A percentile compares a stretch with the other conserved stretches of the same genome.
Conservation (phyloP, 2,113 vertebrate genomes). For the Alethe castanea region DNA sequence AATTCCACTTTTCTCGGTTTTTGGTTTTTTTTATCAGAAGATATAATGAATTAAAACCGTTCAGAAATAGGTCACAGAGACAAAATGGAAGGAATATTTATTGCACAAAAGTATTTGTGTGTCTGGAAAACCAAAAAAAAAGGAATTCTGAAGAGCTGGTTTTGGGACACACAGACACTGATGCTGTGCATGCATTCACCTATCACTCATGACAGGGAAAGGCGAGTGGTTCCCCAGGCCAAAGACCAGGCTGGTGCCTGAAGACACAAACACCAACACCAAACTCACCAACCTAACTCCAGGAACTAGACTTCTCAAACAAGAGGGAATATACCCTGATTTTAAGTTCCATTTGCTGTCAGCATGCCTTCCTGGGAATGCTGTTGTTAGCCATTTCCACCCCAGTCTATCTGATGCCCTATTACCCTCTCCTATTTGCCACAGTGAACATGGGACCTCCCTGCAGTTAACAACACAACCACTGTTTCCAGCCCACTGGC, state of each 20-base stretch:
- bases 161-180: neutral
- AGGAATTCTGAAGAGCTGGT: neutral
- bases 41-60: neutral
- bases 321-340: neutral
- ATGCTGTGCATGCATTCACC: neutral
- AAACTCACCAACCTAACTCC: neutral
- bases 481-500: neutral
- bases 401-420: neutral
- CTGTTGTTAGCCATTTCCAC: neutral
- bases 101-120: neutral
- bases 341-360: neutral
- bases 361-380: neutral
- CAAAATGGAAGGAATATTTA: neutral
- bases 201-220: neutral
- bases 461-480: neutral
- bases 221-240: neutral
- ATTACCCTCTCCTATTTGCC: neutral
- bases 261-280: neutral
- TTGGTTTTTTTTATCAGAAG: neutral
- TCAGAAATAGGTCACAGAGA: neutral
- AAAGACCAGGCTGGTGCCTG: neutral
- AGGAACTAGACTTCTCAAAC: neutral
- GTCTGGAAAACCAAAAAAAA: neutral
- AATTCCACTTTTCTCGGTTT: neutral
- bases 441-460: fast-evolving